phyloP scores from a whole-genome alignment of 2,113 vertebrate genomes.

The Calypte anna region DNA sequence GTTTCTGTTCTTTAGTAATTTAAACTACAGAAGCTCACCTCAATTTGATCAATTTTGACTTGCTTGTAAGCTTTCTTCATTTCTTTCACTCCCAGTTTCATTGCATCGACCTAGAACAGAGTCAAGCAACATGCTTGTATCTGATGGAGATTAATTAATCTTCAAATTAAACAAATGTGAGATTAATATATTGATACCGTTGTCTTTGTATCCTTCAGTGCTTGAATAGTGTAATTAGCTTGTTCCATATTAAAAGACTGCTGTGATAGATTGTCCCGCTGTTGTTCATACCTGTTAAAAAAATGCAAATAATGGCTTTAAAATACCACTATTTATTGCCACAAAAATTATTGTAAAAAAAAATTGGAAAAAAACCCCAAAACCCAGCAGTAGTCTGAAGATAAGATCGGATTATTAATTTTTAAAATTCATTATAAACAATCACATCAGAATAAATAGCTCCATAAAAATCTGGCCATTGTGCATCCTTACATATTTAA shows the following conservation, averaged over 20 bases:
- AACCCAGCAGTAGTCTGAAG: neutral
- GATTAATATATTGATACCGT: constrained; percentile 80
- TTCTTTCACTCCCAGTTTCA: constrained; percentile 96
- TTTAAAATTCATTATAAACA: neutral
- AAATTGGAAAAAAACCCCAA: neutral
- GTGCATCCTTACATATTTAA: neutral
- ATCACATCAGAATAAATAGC: neutral
- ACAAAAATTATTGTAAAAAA: neutral
- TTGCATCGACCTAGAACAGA: constrained; percentile 91
- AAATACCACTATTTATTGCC: neutral
- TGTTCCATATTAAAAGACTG: constrained; percentile 99
- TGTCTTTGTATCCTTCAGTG: constrained; percentile 97
- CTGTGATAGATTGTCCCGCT: constrained; percentile 93
- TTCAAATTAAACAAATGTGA: neutral
- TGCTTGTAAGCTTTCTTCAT: constrained; percentile 99
- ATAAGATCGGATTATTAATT: neutral
- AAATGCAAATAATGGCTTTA: neutral
- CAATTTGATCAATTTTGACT: constrained; percentile 96
- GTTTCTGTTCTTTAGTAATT: neutral
- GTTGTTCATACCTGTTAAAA: constrained; percentile 91
- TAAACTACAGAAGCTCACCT: constrained; percentile 77
- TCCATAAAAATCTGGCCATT: neutral
- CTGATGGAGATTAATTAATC: neutral
- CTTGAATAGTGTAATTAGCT: constrained; percentile 98
- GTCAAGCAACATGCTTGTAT: neutral